phyloP scores from a whole-genome alignment of 2,113 vertebrate genomes.

The Melanerpes aurifrons region DNA sequence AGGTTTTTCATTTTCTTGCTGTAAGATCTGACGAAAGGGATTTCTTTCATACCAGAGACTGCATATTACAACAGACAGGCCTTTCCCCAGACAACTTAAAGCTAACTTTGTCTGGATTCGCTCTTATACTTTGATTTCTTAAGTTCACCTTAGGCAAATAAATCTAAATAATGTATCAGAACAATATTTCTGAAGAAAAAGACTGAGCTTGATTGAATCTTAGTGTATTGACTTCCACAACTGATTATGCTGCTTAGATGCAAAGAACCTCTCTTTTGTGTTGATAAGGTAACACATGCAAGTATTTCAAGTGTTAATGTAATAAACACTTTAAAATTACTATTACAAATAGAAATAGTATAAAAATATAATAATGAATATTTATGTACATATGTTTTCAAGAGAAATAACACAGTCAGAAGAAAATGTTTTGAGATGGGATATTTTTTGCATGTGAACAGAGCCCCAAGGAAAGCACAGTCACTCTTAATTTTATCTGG shows the following conservation, averaged over 20 bases:
- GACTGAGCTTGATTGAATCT: background rate
- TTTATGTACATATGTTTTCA: background rate
- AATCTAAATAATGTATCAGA: background rate
- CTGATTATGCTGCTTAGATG: background rate
- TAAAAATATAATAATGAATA: background rate
- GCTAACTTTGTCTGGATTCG: background rate
- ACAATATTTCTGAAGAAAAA: background rate
- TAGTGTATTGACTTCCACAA: background rate
- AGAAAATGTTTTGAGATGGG: background rate
- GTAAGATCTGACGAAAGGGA: background rate
- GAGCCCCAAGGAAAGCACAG: background rate
- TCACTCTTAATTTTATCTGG: background rate
- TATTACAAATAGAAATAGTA: background rate
- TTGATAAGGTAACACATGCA: background rate
- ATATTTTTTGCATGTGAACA: background rate
- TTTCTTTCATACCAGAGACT: background rate
- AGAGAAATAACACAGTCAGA: background rate
- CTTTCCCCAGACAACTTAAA: background rate
- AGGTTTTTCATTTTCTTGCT: background rate
- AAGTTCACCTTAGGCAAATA: background rate
- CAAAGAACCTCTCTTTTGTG: background rate
- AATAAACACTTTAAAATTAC: background rate
- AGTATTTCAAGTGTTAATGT: background rate
- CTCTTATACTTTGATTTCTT: background rate
- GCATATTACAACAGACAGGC: background rate